Percentiles rank a stretch among this genome's conserved stretches.
Evolutionary conservation across 2,888 invertebrate genomes (phyloP).

Genomic region (Alviniconcha strummeri): DNA sequence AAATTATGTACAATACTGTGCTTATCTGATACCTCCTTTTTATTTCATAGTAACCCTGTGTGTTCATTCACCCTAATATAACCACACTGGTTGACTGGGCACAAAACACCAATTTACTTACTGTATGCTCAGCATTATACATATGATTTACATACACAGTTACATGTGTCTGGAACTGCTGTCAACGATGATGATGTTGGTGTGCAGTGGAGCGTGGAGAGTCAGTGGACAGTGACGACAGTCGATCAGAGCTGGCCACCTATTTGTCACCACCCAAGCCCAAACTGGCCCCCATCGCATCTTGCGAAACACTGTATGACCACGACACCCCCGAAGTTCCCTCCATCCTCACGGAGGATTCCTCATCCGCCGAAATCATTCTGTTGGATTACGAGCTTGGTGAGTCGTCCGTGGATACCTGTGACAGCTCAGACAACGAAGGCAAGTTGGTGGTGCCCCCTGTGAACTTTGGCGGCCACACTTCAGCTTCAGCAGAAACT

Average conservation of each 20-base stretch:
- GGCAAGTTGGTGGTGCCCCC: slow-evolving; percentile 49
- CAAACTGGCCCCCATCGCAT: slow-evolving; percentile 72
- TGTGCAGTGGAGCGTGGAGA: slow-evolving; percentile 52
- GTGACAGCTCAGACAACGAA: slow-evolving; percentile 51
- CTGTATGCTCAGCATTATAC: too few relatives aligned
- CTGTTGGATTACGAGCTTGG: slow-evolving; percentile 51
- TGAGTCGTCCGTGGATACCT: slow-evolving; percentile 58
- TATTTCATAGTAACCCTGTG: too few relatives aligned
- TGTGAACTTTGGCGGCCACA: slow-evolving; percentile 40
- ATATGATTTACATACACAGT: too few relatives aligned
- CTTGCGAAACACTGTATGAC: slow-evolving; percentile 71
- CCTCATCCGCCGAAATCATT: slow-evolving; percentile 51
- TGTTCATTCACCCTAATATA: too few relatives aligned
- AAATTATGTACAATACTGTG: too few relatives aligned
- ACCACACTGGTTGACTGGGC: too few relatives aligned
- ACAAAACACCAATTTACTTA: too few relatives aligned
- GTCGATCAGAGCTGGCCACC: slow-evolving; percentile 52
- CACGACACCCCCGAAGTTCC: slow-evolving; percentile 56
- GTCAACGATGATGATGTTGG: neutral
- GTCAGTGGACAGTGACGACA: slow-evolving; percentile 57
- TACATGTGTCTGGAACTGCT: too few relatives aligned
- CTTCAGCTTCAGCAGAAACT: slow-evolving; percentile 59
- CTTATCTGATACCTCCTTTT: too few relatives aligned
- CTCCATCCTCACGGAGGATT: slow-evolving; percentile 59
- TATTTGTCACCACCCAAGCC: slow-evolving; percentile 58